These are phyloP conservation scores for Mimumesa dahlbomi DNA, from an alignment of 2,888 invertebrate genomes.

Conservation along the genomic window DNA sequence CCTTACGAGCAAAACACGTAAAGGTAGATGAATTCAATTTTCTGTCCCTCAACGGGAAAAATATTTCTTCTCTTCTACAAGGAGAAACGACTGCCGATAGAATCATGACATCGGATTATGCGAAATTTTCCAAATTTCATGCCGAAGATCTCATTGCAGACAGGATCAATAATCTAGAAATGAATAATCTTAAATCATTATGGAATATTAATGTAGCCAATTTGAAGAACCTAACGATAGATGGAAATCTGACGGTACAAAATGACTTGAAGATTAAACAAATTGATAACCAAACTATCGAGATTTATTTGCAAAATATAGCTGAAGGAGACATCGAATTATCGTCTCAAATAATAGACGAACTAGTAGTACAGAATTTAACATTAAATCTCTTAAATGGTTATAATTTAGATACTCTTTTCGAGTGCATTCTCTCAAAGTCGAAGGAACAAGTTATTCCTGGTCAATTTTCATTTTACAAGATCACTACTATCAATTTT, in stretches of 20 bases:
- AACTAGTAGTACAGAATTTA: constrained; percentile 62
- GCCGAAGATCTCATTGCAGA: constrained; percentile 45
- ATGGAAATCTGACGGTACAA: constrained; percentile 63
- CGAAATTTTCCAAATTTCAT: constrained; percentile 33
- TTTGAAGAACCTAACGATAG: constrained; percentile 56
- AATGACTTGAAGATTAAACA: constrained; percentile 40
- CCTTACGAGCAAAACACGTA: constrained; percentile 52
- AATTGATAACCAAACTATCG: constrained; percentile 54
- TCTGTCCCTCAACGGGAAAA: constrained; percentile 9
- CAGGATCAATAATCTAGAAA: constrained; percentile 40
- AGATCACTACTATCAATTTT: constrained; percentile 53
- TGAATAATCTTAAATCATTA: constrained; percentile 20
- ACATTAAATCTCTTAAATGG: constrained; percentile 56
- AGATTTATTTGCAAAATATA: constrained; percentile 56
- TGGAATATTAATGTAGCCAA: constrained; percentile 9
- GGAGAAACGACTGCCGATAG: background rate
- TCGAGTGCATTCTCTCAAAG: constrained; percentile 59
- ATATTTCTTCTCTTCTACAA: background rate
- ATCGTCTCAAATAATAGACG: constrained; percentile 34
- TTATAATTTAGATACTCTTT: constrained; percentile 48
- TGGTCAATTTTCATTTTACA: constrained; percentile 51
- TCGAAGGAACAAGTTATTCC: constrained; percentile 60
- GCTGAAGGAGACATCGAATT: constrained; percentile 13
- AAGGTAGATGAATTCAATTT: constrained; percentile 32
- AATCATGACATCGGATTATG: background rate